Evolutionary conservation across 2,113 vertebrate species (phyloP).

Genomic region (Xenopus laevis): DNA sequence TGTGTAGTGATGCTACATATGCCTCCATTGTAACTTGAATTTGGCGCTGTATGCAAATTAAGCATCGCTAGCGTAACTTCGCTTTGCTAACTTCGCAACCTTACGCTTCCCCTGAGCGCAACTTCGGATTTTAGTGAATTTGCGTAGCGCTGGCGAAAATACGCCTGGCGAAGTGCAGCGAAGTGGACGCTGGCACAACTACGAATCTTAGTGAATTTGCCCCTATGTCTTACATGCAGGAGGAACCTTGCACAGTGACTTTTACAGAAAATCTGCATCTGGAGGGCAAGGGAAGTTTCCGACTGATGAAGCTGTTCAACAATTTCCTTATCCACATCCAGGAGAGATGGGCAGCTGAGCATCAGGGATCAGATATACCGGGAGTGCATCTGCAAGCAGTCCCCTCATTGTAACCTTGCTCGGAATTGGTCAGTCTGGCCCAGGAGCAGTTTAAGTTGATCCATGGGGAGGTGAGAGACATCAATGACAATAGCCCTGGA

Average conservation of each 20-base stretch:
- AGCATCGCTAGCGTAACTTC: too few relatives aligned
- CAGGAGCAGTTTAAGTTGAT: constrained; percentile 86
- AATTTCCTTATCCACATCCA: constrained; percentile 83
- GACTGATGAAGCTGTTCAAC: constrained; percentile 92
- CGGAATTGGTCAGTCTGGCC: constrained; percentile 90
- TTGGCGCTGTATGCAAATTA: too few relatives aligned
- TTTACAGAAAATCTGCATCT: constrained; percentile 86
- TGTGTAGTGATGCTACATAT: too few relatives aligned
- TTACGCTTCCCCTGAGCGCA: too few relatives aligned
- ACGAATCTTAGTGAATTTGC: too few relatives aligned
- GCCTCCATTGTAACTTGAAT: too few relatives aligned
- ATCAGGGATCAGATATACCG: constrained; percentile 87
- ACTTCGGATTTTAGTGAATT: too few relatives aligned
- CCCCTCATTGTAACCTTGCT: constrained; percentile 79
- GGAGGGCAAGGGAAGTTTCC: constrained; percentile 81
- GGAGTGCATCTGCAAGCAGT: constrained; percentile 81
- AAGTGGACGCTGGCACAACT: too few relatives aligned
- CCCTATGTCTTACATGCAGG: constrained; percentile 86
- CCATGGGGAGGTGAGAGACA: constrained; percentile 88
- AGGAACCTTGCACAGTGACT: constrained; percentile 81
- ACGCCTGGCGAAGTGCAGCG: too few relatives aligned
- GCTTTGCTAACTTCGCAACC: too few relatives aligned
- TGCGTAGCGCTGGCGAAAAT: too few relatives aligned
- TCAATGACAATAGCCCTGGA: constrained; percentile 95
- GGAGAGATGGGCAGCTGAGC: constrained; percentile 86